phyloP scores from a whole-genome alignment of 2,113 vertebrate genomes.

The Prunella himalayana region DNA sequence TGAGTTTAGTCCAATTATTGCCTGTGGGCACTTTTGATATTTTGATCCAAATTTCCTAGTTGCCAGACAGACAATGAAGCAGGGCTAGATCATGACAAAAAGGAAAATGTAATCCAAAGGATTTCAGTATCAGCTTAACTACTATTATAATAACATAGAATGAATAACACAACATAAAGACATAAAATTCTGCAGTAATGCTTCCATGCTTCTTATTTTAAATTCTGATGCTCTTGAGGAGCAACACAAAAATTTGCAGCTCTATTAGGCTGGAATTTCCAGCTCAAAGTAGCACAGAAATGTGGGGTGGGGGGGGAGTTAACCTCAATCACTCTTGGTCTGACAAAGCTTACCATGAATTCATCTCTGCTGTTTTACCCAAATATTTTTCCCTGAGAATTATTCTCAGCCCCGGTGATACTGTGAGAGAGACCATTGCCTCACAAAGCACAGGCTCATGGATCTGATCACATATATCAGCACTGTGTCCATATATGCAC shows the following conservation, averaged over 20 bases:
- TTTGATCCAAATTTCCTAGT: background rate
- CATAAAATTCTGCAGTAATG: background rate
- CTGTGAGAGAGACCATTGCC: background rate
- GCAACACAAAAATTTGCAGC: background rate
- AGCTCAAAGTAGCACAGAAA: background rate
- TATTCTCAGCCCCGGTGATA: background rate
- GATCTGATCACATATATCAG: background rate
- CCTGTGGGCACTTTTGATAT: background rate
- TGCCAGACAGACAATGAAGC: background rate
- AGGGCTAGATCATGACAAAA: background rate
- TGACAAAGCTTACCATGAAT: background rate
- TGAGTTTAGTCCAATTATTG: background rate
- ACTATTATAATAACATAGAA: background rate
- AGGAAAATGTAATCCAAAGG: background rate
- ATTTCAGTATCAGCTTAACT: background rate
- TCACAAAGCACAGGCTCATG: background rate
- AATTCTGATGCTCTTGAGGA: background rate
- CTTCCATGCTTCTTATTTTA: background rate
- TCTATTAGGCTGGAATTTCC: background rate
- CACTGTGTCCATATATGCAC: background rate
- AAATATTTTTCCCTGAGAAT: background rate
- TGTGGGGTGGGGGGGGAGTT: background rate
- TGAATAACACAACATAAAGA: background rate
- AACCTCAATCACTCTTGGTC: background rate
- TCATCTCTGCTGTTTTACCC: background rate